Percentiles rank a stretch among this genome's conserved stretches.
These are phyloP conservation scores for Dascillus cervinus DNA, from an alignment of 2,888 invertebrate genomes.

Conservation along the genomic window DNA sequence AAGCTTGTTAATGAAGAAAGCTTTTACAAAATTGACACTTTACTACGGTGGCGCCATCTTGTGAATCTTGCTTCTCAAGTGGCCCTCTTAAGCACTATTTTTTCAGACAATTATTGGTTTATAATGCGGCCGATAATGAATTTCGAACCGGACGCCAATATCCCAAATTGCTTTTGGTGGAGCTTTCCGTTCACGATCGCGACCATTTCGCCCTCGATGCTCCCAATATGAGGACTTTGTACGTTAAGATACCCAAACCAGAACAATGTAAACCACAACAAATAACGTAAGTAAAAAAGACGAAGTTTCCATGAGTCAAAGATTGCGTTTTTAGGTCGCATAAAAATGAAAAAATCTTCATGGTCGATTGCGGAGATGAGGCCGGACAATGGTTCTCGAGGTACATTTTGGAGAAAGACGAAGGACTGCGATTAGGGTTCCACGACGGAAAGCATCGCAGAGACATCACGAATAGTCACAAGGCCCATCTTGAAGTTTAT, in stretches of 20 bases:
- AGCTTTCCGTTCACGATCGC: constrained; percentile 37
- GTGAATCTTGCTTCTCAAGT: no score
- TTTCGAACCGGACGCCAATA: constrained; percentile 41
- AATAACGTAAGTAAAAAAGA: constrained; percentile 5
- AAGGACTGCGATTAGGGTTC: constrained; percentile 34
- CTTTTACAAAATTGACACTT: no score
- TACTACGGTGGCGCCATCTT: no score
- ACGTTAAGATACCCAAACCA: constrained; percentile 39
- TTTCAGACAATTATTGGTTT: no score
- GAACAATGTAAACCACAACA: constrained; percentile 18
- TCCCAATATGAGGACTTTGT: constrained; percentile 41
- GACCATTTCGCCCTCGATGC: constrained; percentile 41
- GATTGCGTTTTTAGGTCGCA: constrained; percentile 1
- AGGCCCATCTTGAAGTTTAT: not conserved
- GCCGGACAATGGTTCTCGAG: constrained; percentile 54
- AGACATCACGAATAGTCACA: constrained; percentile 1
- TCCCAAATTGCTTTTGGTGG: constrained; percentile 45
- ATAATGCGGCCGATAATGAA: constrained; percentile 37
- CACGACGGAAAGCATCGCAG: constrained; percentile 23
- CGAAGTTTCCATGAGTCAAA: not conserved
- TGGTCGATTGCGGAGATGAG: constrained; percentile 54
- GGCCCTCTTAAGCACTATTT: no score
- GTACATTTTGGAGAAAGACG: constrained; percentile 31
- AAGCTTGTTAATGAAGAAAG: no score
- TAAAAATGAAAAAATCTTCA: constrained; percentile 1